Evolutionary conservation across 2,888 invertebrate genomes (phyloP), one percentile per base, ranked within the genome.

Genomic region (Cheilosia vernalis): DNA sequence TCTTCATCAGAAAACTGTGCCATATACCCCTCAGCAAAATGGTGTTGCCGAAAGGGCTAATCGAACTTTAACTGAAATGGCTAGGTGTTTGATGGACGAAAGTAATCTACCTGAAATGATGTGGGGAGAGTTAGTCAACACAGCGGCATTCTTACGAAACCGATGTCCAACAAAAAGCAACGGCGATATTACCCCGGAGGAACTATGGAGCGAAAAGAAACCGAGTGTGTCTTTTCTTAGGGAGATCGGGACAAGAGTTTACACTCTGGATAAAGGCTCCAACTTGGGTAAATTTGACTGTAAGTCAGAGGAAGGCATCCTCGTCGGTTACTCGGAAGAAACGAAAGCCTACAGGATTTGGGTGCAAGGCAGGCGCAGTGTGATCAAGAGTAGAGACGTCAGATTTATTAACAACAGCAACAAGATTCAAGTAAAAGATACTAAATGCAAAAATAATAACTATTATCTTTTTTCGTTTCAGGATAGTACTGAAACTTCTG

Each of bases 201-300:
- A 74, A 44, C n/a, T 58, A 21, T 76, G 74, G 74, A 76, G 40
- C 5, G 40, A 58, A 44, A 24, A 47, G 15, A 66, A 49, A 58
- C 55, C 49, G 44, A 37, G n/a, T 19, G 66, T 76, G 0, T 15
- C 15, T 55, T 77, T 67, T 53, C 58, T 77, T 6, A 49, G 51
- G 21, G 49, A 66, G 40, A 76, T 76, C 19, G 49, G 42, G 19
- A 17, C 21, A 55, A 78, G 30, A 17, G 58, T 30, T 40, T 56
- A 37, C 30, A 27, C 58, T 13, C 55, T 77, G 9, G 51, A 69
- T 3, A 63, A 69, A 15, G 44, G 69, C 9, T 55, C 37, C 1
- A 74, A 58, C 10, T 56, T 55, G 27, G 64, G 66, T 49, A 74
- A 66, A 58, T 76, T 76, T 58, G 58, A 76, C 9, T 58, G 56